Conservation (phyloP, 2,797 vertebrate species). For the Streptopelia turtur region DNA sequence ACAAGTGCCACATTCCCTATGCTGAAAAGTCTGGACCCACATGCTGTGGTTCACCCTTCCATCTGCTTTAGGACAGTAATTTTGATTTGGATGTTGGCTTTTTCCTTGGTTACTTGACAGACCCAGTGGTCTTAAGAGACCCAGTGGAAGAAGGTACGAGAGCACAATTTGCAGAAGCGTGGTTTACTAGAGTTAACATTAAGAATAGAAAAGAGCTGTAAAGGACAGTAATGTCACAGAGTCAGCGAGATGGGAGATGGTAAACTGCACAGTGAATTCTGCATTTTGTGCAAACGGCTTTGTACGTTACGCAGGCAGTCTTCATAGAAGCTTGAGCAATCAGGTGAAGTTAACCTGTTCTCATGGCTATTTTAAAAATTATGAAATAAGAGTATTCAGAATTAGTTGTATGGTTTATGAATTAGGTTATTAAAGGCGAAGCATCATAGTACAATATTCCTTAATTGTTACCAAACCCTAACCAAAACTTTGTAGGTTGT, state of each 20-base stretch:
- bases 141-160: conserved; percentile 69
- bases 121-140: background rate
- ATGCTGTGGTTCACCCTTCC: background rate
- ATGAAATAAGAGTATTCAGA: conserved; percentile 54
- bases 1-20: background rate
- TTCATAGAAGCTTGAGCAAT: conserved; percentile 62
- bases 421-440: conserved; percentile 28
- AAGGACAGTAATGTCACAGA: conserved; percentile 23
- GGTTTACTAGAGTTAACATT: conserved; percentile 39
- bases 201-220: conserved; percentile 21
- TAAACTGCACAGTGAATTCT: conserved; percentile 41
- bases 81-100: background rate
- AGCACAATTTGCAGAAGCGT: conserved; percentile 43
- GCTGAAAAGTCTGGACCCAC: background rate
- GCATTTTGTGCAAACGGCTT: conserved; percentile 61
- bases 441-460: background rate
- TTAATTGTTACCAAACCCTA: conserved; percentile 15
- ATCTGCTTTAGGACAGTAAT: background rate
- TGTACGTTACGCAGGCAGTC: conserved; percentile 59
- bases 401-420: conserved; percentile 24
- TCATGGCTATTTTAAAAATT: conserved; percentile 36
- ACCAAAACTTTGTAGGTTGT: background rate
- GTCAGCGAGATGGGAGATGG: conserved; percentile 43
- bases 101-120: background rate
- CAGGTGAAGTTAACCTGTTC: conserved; percentile 54